Conservation (phyloP, 2,888 invertebrate species). For the Polia nebulosa region DNA sequence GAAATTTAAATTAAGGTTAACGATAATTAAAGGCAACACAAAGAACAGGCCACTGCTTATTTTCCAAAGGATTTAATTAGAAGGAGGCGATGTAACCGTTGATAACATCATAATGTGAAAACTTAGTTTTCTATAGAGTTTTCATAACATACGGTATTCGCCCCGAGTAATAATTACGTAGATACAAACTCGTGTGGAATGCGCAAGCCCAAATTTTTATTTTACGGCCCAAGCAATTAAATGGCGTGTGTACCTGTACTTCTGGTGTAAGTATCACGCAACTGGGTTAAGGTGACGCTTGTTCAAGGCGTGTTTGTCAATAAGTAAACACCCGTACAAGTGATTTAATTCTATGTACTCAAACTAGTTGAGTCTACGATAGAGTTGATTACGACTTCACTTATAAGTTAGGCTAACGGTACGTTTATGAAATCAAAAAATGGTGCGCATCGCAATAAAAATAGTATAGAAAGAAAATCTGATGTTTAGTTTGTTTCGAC, state of each 20-base stretch:
- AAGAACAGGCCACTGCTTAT: conserved; percentile 45
- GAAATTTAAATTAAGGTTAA: conserved; percentile 26
- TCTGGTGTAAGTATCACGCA: conserved; percentile 29
- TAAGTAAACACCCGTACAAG: conserved; percentile 14
- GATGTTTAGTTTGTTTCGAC: too few species aligned
- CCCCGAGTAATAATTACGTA: neutral
- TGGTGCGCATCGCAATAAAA: too few species aligned
- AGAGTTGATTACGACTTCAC: neutral
- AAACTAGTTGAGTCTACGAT: neutral
- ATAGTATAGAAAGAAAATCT: too few species aligned
- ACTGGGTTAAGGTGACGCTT: conserved; percentile 29
- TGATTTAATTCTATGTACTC: conserved; percentile 15
- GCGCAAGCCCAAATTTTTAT: conserved; percentile 23
- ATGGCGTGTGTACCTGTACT: conserved; percentile 17
- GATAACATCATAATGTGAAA: conserved; percentile 39
- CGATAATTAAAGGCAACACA: conserved; percentile 47
- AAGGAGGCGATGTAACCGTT: conserved; percentile 27
- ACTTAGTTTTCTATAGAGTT: conserved; percentile 16
- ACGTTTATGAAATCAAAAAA: neutral
- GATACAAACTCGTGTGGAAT: conserved; percentile 3
- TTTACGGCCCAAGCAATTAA: conserved; percentile 27
- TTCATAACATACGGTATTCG: conserved; percentile 21
- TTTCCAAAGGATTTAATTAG: conserved; percentile 47
- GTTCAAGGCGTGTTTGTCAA: conserved; percentile 16
- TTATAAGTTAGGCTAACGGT: neutral